Evolutionary conservation across 2,797 vertebrate genomes (phyloP).

Genomic region (Sebastes cheni): DNA sequence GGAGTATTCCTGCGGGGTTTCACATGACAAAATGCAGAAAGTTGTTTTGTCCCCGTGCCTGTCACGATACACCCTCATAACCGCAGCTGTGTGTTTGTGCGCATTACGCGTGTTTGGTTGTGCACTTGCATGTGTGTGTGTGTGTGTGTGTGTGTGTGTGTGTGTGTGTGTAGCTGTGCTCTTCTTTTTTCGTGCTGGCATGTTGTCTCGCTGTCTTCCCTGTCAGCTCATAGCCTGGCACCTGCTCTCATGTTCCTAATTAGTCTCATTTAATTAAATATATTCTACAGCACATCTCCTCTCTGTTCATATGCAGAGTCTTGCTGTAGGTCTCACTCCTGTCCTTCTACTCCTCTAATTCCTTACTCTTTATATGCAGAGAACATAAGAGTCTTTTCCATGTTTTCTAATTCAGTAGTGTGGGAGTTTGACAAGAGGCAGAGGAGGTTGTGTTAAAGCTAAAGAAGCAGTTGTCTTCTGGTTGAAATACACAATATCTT

Average conservation of each 20-base stretch:
- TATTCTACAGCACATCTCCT: slow-evolving; percentile 84
- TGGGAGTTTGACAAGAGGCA: not conserved
- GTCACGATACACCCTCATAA: slow-evolving; percentile 89
- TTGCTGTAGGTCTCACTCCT: slow-evolving; percentile 47
- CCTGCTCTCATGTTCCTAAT: slow-evolving; percentile 91
- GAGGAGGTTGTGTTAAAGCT: not conserved
- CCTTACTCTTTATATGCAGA: slow-evolving; percentile 38
- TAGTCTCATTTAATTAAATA: slow-evolving; percentile 91
- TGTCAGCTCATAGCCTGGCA: slow-evolving; percentile 89
- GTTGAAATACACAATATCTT: not conserved
- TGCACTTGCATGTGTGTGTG: slow-evolving; percentile 49
- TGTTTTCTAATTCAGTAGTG: not conserved
- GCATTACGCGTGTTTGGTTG: slow-evolving; percentile 37
- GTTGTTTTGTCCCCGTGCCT: slow-evolving; percentile 90
- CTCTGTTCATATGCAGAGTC: slow-evolving; percentile 60
- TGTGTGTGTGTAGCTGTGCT: slow-evolving; percentile 57
- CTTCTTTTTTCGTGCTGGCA: slow-evolving; percentile 78
- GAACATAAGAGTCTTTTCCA: slow-evolving; percentile 17
- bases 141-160: slow-evolving; percentile 39
- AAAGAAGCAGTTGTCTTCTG: not conserved
- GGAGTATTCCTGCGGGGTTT: slow-evolving; percentile 89
- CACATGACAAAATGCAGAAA: slow-evolving; percentile 92
- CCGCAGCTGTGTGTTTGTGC: slow-evolving; percentile 77
- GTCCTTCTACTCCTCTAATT: slow-evolving; percentile 29
- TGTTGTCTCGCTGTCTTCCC: slow-evolving; percentile 89